A percentile compares a stretch with the other conserved stretches of the same genome.
Conservation (phyloP, 2,113 vertebrate genomes). For the Heteronetta atricapilla region DNA sequence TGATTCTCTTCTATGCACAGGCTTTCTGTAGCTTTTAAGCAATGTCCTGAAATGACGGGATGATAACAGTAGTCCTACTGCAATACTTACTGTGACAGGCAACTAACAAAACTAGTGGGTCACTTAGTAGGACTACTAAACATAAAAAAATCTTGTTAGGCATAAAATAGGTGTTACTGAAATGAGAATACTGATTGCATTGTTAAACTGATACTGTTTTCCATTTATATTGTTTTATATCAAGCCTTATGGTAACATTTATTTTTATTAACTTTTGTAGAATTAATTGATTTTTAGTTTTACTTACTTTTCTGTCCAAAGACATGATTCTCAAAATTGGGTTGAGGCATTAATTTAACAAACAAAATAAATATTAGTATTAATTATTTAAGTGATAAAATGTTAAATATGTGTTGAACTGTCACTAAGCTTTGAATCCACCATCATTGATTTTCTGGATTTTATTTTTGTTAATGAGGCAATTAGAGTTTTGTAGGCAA, state of each 20-base stretch:
- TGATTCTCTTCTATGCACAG: not conserved
- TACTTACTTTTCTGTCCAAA: not conserved
- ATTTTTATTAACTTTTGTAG: not conserved
- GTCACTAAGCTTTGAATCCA: not conserved
- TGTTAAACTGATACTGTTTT: not conserved
- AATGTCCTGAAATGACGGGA: not conserved
- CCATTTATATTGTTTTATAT: not conserved
- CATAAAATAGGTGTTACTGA: not conserved
- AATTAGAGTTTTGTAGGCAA: conserved; percentile 23
- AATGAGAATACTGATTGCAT: not conserved
- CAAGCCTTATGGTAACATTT: not conserved
- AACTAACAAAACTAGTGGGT: not conserved
- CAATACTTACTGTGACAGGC: not conserved
- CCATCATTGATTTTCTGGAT: not conserved
- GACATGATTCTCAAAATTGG: not conserved
- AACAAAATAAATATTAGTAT: not conserved
- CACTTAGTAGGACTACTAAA: not conserved
- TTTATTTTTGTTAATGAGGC: not conserved
- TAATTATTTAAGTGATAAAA: not conserved
- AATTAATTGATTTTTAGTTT: not conserved
- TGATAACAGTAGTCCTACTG: not conserved
- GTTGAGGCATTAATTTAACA: not conserved
- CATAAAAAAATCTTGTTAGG: not conserved
- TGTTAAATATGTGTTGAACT: not conserved
- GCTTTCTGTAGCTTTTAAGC: not conserved